Conservation (phyloP, 2,888 invertebrate genomes). For the Carabus problematicus region DNA sequence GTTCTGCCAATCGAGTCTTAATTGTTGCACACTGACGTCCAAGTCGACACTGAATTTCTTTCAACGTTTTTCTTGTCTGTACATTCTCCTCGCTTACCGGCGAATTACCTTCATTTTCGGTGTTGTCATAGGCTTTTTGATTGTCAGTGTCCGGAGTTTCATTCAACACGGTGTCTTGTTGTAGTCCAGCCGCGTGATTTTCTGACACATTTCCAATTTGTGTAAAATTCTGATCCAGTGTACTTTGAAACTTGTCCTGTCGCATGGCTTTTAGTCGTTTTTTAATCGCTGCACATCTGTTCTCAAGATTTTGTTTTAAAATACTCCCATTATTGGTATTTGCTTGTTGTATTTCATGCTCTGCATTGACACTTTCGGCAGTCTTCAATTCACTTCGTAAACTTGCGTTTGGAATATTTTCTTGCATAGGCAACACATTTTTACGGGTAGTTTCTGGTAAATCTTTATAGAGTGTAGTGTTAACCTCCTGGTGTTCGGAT, state of each 20-base stretch:
- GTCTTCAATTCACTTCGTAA: too few relatives aligned
- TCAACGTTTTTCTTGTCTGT: constrained; percentile 23
- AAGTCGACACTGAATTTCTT: constrained; percentile 32
- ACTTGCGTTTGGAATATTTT: too few relatives aligned
- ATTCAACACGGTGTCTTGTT: too few relatives aligned
- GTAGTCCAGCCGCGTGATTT: background rate
- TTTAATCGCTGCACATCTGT: constrained; percentile 24
- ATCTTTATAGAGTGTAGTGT: background rate
- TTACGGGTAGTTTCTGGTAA: too few relatives aligned
- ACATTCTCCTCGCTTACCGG: constrained; percentile 17
- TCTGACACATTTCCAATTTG: background rate
- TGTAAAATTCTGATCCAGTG: background rate
- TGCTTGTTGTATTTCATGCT: too few relatives aligned
- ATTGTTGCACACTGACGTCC: constrained; percentile 27
- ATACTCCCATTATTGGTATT: background rate
- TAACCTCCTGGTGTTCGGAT: background rate
- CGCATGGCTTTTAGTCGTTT: constrained; percentile 7
- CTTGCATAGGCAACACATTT: too few relatives aligned
- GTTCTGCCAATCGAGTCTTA: constrained; percentile 18
- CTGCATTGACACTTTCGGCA: too few relatives aligned
- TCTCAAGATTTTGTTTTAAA: constrained; percentile 34
- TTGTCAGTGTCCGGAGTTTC: background rate
- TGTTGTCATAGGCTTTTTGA: background rate
- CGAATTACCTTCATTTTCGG: constrained; percentile 12
- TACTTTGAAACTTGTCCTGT: background rate